A percentile compares a stretch with the other conserved stretches of the same genome.
Conservation (phyloP, 2,797 vertebrate species). For the Lemur catta region DNA sequence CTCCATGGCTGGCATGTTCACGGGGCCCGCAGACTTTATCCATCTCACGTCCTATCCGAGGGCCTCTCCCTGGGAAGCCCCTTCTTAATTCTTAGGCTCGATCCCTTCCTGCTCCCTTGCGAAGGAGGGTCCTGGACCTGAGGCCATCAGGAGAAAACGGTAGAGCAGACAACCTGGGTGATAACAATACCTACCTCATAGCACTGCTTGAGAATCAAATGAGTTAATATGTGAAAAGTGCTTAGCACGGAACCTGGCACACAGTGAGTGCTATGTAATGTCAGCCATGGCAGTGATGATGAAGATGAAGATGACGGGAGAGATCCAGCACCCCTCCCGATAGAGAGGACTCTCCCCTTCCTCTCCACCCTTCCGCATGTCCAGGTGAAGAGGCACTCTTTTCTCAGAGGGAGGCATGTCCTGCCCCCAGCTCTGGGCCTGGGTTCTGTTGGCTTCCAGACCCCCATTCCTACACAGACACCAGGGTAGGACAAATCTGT, state of each 20-base stretch:
- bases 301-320: accelerated
- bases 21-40: not conserved
- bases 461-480: not conserved
- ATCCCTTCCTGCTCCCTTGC: not conserved
- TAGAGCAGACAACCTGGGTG: not conserved
- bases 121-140: not conserved
- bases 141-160: not conserved
- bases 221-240: not conserved
- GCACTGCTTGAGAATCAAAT: not conserved
- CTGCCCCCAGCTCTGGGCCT: accelerated
- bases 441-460: not conserved
- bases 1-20: accelerated
- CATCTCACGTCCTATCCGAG: accelerated
- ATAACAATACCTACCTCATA: not conserved
- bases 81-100: not conserved
- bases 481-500: too few species aligned
- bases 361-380: accelerated
- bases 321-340: too few species aligned
- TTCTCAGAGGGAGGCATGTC: not conserved
- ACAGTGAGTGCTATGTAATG: accelerated
- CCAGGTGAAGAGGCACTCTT: not conserved
- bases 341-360: not conserved
- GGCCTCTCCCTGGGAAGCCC: not conserved
- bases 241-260: accelerated
- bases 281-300: not conserved